These are phyloP conservation scores for Sminthurinus signatus DNA, from an alignment of 1,140 invertebrate genomes.

Conservation along the genomic window DNA sequence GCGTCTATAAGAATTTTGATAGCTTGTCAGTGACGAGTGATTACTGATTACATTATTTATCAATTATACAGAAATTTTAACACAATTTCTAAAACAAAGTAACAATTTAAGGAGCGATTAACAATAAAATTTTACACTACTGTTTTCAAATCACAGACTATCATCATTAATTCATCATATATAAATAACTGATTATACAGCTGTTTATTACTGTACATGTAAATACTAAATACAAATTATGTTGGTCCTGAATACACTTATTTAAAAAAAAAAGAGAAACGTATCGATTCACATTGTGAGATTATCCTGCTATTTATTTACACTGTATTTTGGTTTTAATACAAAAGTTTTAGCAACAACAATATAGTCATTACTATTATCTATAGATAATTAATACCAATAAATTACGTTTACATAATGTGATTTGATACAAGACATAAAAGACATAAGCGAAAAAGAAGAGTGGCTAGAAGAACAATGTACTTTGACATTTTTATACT, in stretches of 20 bases:
- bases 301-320: neutral
- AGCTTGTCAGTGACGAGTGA: neutral
- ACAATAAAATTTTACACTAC: neutral
- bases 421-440: no score
- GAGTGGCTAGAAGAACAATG: no score
- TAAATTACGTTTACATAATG: no score
- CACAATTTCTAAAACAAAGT: neutral
- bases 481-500: no score
- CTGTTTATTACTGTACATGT: neutral
- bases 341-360: neutral
- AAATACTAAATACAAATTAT: neutral
- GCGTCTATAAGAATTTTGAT: neutral
- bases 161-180: neutral
- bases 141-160: neutral
- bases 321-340: neutral
- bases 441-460: no score
- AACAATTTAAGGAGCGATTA: neutral
- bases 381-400: no score
- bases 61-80: neutral
- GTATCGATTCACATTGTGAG: neutral
- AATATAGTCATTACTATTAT: neutral
- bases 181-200: neutral
- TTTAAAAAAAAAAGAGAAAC: neutral
- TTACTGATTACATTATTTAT: neutral
- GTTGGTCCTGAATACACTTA: neutral